Conservation (phyloP, 1,140 invertebrate genomes). For the Delia radicum region DNA sequence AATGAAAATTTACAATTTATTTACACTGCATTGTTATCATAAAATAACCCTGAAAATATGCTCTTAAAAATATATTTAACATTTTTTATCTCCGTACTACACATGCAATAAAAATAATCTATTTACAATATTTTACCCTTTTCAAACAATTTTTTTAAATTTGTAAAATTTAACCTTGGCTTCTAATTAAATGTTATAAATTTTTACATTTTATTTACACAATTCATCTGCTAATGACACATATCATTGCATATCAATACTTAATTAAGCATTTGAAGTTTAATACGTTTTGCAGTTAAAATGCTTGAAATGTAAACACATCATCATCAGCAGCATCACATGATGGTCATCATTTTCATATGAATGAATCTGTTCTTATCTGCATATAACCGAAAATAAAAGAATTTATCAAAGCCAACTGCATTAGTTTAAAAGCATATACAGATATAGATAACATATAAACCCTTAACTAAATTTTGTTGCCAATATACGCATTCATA, state of each 20-base stretch:
- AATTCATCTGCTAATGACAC: not conserved
- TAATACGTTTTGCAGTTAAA: not conserved
- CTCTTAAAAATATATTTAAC: too few species aligned
- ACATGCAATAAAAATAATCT: too few species aligned
- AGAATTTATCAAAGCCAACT: not conserved
- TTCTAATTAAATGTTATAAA: not conserved
- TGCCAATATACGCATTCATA: not conserved
- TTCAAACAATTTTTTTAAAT: too few species aligned
- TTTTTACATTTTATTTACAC: not conserved
- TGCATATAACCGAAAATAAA: not conserved
- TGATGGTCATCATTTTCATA: not conserved
- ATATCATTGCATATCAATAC: slow-evolving; percentile 1
- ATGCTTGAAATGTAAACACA: not conserved
- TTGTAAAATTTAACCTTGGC: not conserved
- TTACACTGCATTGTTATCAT: too few species aligned
- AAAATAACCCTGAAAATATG: too few species aligned
- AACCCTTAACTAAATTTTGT: not conserved
- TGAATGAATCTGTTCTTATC: not conserved
- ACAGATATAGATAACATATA: not conserved
- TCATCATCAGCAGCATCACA: not conserved
- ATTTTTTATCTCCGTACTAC: too few species aligned
- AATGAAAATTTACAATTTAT: too few species aligned
- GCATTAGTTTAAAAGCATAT: too few species aligned
- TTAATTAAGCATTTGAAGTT: not conserved
- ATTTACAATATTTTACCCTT: too few species aligned